These are phyloP conservation scores for Nomada goodeniana DNA, from an alignment of 2,888 invertebrate genomes.

Conservation along the genomic window DNA sequence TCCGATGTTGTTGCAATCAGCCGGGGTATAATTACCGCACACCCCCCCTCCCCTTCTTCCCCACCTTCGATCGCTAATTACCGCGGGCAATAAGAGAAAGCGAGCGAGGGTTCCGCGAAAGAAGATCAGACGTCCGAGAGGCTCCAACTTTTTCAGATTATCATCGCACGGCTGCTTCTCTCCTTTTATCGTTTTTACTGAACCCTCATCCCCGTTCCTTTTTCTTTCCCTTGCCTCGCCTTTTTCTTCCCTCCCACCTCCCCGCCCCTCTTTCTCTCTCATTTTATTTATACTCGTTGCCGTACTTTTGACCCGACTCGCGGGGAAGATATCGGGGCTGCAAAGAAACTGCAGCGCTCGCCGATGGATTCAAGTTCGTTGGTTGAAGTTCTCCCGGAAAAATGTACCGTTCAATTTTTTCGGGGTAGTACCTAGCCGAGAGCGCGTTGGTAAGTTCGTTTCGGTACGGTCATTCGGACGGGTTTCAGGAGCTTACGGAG, in stretches of 20 bases:
- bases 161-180: not conserved
- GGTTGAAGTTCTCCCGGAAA: constrained; percentile 7
- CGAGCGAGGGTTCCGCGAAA: not conserved
- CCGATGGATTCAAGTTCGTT: constrained; percentile 18
- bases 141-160: constrained; percentile 38
- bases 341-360: constrained; percentile 17
- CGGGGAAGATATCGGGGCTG: constrained; percentile 23
- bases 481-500: constrained; percentile 22
- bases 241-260: not conserved
- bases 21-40: constrained; percentile 63
- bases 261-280: no score
- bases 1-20: constrained; percentile 62
- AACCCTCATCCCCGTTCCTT: not conserved
- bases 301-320: constrained; percentile 27
- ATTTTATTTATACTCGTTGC: constrained; percentile 12
- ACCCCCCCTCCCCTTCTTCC: constrained; percentile 40
- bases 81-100: constrained; percentile 3
- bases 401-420: not conserved
- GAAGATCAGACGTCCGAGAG: not conserved
- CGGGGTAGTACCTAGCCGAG: not conserved
- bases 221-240: no score
- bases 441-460: constrained; percentile 32
- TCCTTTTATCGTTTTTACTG: constrained; percentile 23
- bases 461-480: constrained; percentile 24
- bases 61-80: constrained; percentile 66